Percentiles rank a stretch among this genome's conserved stretches.
phyloP scores from a whole-genome alignment of 2,113 vertebrate genomes.

The Laticauda colubrina region DNA sequence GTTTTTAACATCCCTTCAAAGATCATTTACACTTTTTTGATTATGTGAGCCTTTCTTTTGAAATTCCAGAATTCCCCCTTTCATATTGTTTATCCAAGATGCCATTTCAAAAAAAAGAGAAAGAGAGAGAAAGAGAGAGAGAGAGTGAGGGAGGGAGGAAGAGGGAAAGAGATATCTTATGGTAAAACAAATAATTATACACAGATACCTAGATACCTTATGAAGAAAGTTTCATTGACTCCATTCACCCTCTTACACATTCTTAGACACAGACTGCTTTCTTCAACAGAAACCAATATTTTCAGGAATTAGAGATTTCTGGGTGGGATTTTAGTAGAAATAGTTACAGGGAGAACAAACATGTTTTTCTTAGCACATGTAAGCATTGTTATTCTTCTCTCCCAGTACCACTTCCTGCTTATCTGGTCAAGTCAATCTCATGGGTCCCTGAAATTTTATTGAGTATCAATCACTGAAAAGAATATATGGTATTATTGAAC shows the following conservation, averaged over 20 bases:
- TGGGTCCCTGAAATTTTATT: constrained; percentile 21
- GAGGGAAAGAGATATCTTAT: too few species aligned
- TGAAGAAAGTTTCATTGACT: background rate
- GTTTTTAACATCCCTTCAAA: background rate
- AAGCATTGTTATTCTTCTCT: constrained; percentile 2
- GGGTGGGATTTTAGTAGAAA: constrained; percentile 18
- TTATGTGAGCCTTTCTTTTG: background rate
- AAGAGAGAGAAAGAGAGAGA: too few species aligned
- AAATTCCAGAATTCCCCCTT: background rate
- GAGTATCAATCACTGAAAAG: background rate
- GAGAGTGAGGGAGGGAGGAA: too few species aligned
- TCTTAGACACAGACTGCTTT: background rate
- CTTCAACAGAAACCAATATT: background rate
- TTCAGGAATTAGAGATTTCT: background rate
- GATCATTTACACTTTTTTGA: too few species aligned
- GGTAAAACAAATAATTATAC: background rate
- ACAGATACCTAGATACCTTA: background rate
- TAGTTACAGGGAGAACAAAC: constrained; percentile 10
- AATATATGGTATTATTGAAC: constrained; percentile 12
- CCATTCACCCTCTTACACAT: background rate
- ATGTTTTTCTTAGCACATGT: constrained; percentile 20
- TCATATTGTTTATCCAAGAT: too few species aligned
- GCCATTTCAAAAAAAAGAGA: too few species aligned
- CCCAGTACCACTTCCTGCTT: background rate
- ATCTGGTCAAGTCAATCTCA: constrained; percentile 23